Base-by-base conservation (phyloP, 1,140 invertebrate species). In the Euura saliciscinereae region DNA sequence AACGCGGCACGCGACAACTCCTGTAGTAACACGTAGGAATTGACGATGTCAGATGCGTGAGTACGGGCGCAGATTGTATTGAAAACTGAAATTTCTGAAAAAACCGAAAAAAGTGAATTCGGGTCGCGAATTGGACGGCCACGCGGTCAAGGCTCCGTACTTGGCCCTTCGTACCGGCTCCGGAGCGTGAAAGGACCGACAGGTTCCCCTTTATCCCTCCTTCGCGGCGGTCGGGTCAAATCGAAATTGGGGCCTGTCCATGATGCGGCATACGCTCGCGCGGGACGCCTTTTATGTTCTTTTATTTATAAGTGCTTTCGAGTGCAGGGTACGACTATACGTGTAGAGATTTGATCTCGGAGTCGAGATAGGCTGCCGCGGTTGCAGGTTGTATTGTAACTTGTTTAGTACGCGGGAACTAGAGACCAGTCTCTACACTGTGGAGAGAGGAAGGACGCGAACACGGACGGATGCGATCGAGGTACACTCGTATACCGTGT, bases 161-260 rank as follows among this genome's bases (percentile, higher is more conserved):
- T 59, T 59, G 8, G 51, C 51, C 51, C 51, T 59, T 59, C 51
- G 51, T 59, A 59, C 10, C 51, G 8, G 10, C 13, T 59, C 6
- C 13, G 51, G 51, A 8, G 8, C 51, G 10, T 59, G 51, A 59
- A n/a, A 59, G 51, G 51, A n/a, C 51, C 51, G 51, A 59, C 51
- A 11, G 51, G 51, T 59, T 59, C 51, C 51, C 13, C 2, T n/a
- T 59, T n/a, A n/a, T 59, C 13, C 51, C 28, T 11, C 51, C 51
- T 59, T 59, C 51, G 13, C 8, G 51, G 51, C 51, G 51, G 51
- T 59, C 51, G 51, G 51, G 51, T 59, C 51, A 59, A 59, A 59
- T 59, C 13, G 51, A 59, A 59, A 59, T 59, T 59, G 51, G 51
- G 51, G 13, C 13, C 8, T 59, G 13, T 11, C 28, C 28, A 28